Conservation (phyloP, 2,797 vertebrate genomes). For the Cyprinodon diabolis region DNA sequence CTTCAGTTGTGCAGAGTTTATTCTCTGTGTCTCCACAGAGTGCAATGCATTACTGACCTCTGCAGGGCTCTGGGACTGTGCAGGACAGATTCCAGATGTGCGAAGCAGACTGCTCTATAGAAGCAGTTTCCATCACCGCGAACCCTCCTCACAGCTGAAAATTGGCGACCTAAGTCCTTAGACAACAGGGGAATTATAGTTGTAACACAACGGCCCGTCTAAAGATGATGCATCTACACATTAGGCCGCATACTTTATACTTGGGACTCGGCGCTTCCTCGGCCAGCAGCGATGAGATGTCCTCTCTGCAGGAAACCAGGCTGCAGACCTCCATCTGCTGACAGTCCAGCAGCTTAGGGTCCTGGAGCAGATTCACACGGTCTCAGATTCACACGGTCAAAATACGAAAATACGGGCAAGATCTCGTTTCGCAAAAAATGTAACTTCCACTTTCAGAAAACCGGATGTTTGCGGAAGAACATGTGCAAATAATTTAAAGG, state of each 20-base stretch:
- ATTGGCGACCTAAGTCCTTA: conserved; percentile 83
- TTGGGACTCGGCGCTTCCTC: conserved; percentile 73
- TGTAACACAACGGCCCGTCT: conserved; percentile 9
- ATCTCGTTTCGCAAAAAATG: conserved; percentile 15
- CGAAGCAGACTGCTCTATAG: conserved; percentile 86
- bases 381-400: no score
- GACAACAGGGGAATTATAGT: conserved; percentile 25
- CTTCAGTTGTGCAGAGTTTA: no score
- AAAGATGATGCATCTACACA: neutral
- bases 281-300: conserved; percentile 76
- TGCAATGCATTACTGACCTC: conserved; percentile 69
- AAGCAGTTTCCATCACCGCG: conserved; percentile 89
- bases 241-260: conserved; percentile 74
- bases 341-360: conserved; percentile 10
- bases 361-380: neutral
- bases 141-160: conserved; percentile 82
- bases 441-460: conserved; percentile 44
- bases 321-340: conserved; percentile 68
- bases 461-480: conserved; percentile 70
- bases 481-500: conserved; percentile 74
- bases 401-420: conserved; percentile 22
- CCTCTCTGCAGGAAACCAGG: conserved; percentile 80
- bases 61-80: conserved; percentile 75
- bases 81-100: conserved; percentile 81
- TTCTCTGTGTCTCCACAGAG: neutral